Base-by-base conservation (phyloP, 2,888 invertebrate genomes). In the Dicyrtoma fusca region DNA sequence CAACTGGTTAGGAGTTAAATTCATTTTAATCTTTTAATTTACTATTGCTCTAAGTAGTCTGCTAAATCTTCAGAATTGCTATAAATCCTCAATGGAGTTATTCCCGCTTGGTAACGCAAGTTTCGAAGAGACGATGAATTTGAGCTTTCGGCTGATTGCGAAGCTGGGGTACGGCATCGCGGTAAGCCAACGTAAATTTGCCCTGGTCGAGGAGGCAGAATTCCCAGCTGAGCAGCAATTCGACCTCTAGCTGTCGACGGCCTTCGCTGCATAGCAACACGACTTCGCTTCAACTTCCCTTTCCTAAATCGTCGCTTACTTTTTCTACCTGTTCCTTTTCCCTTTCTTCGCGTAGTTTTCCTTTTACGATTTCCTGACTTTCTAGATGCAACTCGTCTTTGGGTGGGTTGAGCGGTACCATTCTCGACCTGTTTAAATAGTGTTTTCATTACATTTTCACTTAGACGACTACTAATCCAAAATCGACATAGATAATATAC, bases 1-100 rank as follows among this genome's bases (percentile, higher is more conserved):
- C n/a, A 47, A 57, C 25, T n/a, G 21, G 5, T 68, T 55, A 17
- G 45, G n/a, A n/a, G n/a, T n/a, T n/a, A n/a, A n/a, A n/a, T 53
- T 8, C 53, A 8, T n/a, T 17, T 53, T 53, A 19, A 5, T 55
- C n/a, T 65, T 10, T n/a, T 13, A 45, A 26, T 75, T 74, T 68
- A 81, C 81, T 74, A 79, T 42, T 74, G 74, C 1, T 87, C 86
- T n/a, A 71, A 47, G 83, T 90, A 90, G 82, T 89, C 91, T 77
- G 92, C 90, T 66, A 94, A 85, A 75, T 89, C 88, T 81, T 91
- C 86, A 62, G 86, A 85, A 77, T 85, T 84, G 11, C 92, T 92
- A 82, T 91, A 90, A 44, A 93, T 83, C 77, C 88, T 86, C 64
- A 90, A 84, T 25, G 86, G 85, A 8, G 87, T 83, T 62, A 88